Evolutionary conservation across 2,797 vertebrate species (phyloP), one percentile per base, ranked within the genome.

Genomic region (Periparus ater): DNA sequence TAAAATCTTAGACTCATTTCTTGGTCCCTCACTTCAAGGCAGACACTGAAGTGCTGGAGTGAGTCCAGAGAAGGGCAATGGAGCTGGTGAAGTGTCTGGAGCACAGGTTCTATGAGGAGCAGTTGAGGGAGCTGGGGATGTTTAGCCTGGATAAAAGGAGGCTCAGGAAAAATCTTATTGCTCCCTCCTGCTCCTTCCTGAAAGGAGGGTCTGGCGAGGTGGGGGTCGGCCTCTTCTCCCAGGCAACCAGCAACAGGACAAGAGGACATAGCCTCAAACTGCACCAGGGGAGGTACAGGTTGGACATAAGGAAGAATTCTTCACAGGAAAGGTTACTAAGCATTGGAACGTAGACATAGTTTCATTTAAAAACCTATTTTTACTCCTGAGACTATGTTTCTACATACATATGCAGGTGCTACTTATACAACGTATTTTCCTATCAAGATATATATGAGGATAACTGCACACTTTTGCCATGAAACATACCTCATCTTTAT

Each of bases 121-220:
- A 3, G 17, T 3, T 66, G 25, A 11, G 3, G n/a, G 11, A 30
- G 6, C 25, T 34, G 17, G 5, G 1, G 29, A 3, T 34, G 7
- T 60, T 47, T 40, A 53, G 29, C 17, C n/a, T 54, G 15, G 54
- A 61, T 21, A 47, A 67, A 40, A 61, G 21, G 5, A 48, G 29
- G 5, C 21, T 73, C 25, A 14, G 14, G 21, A 12, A n/a, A 30
- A 17, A 60, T 25, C 8, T 45, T 21, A 18, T 1, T 29, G 14
- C 29, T 66, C 29, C 22, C 45, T 58, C 21, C 29, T 61, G 26
- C 36, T 38, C 36, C 20, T 53, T 10, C 20, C 14, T 66, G n/a
- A 45, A 65, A 45, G 25, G 17, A 73, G 11, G 25, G 0, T 47
- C 4, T 21, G 25, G 8, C 2, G 3, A 12, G 23, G 3, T 26